Conservation (phyloP, 2,888 invertebrate species). For the Apamea sordens region DNA sequence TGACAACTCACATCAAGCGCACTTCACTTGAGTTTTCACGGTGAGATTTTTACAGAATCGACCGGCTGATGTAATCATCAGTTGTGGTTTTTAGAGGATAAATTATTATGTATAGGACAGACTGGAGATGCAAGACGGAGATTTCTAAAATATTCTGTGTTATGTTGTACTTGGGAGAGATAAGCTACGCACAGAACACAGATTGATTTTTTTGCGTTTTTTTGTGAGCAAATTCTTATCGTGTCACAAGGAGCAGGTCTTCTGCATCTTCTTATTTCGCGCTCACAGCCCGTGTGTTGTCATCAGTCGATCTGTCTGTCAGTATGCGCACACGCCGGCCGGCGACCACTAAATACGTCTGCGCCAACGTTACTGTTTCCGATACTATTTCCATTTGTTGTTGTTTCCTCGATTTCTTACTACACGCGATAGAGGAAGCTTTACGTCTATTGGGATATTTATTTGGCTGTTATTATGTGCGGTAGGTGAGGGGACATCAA, state of each 20-base stretch:
- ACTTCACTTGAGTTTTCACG: no score
- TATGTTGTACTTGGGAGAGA: neutral
- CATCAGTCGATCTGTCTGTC: slow-evolving; percentile 84
- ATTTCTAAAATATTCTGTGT: neutral
- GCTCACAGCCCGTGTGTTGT: slow-evolving; percentile 65
- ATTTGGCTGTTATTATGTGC: slow-evolving; percentile 65
- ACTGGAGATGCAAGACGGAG: neutral
- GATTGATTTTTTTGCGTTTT: neutral
- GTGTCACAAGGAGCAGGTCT: slow-evolving; percentile 14
- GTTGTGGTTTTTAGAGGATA: neutral
- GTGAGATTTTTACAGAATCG: no score
- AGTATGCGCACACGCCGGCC: slow-evolving; percentile 65
- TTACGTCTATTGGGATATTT: slow-evolving; percentile 67
- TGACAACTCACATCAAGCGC: no score
- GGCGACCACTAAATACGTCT: slow-evolving; percentile 83
- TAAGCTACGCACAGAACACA: neutral
- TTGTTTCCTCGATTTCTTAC: slow-evolving; percentile 76
- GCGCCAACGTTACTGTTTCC: slow-evolving; percentile 84
- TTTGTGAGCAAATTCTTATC: neutral
- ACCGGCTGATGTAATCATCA: no score
- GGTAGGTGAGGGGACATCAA: slow-evolving; percentile 58
- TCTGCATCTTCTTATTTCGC: slow-evolving; percentile 45
- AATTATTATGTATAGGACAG: neutral
- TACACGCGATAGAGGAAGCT: slow-evolving; percentile 77
- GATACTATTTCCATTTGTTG: slow-evolving; percentile 84